Base-by-base conservation (phyloP, 2,113 vertebrate genomes). In the Silurus asotus region DNA sequence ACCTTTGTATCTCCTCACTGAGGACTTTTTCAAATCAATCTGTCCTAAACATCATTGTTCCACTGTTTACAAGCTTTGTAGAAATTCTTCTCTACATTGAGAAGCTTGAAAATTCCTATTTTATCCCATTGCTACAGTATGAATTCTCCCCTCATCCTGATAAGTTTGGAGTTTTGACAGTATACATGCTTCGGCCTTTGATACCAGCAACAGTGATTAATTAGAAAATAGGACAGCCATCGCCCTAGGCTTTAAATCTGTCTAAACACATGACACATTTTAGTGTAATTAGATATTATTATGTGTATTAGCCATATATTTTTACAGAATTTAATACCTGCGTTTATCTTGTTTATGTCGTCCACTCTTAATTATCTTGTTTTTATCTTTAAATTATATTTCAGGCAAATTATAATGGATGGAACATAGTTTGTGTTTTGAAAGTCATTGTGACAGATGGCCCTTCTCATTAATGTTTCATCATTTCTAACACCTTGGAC, bases 31-130 rank as follows among this genome's bases (percentile, higher is more conserved):
- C 74, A 48, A 48, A 86, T 72, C 76, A 89, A 85, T 84, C 78
- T 80, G 58, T 70, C 67, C 87, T 20, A 86, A 86, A 88, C 84
- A 88, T 56, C 83, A 84, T 84, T 72, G 70, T 86, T 83, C 77
- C 25, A 83, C 65, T 49, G 23, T 84, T 76, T 55, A 84, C 86
- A 78, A 62, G 49, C 45, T 84, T 79, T 64, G 74, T 74, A 82
- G 53, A 62, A 75, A 74, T 81, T 82, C 37, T 3, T 84, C 59
- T 79, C 55, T 88, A 64, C 62, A 70, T 11, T 69, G 67, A 79
- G 81, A 78, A 84, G 55, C 79, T 84, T 74, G 84, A 86, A 74
- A 88, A 88, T 88, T 88, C 77, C 77, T 55, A 84, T 86, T 88
- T 86, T 79, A 87, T 88, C 82, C 76, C 56, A 20, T 83, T 85